These are phyloP conservation scores for Rhizoglyphus robini DNA, from an alignment of 1,140 invertebrate species.

Conservation along the genomic window DNA sequence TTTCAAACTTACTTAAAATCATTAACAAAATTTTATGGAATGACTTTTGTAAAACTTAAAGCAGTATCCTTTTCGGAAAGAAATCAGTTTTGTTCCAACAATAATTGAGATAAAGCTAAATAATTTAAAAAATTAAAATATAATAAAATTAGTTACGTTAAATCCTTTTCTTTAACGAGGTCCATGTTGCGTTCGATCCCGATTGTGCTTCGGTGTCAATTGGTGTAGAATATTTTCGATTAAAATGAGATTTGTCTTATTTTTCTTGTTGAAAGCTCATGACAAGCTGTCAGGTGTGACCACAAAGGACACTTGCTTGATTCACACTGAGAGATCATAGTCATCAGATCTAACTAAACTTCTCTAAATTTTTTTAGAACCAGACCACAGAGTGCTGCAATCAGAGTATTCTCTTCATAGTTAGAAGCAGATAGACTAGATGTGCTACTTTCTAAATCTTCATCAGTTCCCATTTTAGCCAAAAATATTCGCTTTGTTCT, in stretches of 20 bases:
- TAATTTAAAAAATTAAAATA: constrained; percentile 14
- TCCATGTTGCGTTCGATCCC: constrained; percentile 68
- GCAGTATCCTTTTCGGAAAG: constrained; percentile 10
- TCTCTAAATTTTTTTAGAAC: constrained; percentile 93
- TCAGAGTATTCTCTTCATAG: constrained; percentile 93
- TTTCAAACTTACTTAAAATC: constrained; percentile 58
- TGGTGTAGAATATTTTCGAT: not conserved
- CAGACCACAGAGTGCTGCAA: constrained; percentile 91
- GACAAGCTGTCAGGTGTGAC: constrained; percentile 58
- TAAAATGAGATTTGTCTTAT: not conserved
- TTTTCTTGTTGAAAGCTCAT: constrained; percentile 41
- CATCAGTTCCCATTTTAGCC: constrained; percentile 70
- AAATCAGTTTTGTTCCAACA: constrained; percentile 8
- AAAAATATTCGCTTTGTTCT: constrained; percentile 88
- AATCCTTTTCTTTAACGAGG: constrained; percentile 65
- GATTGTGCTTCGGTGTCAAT: constrained; percentile 42
- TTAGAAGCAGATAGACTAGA: constrained; percentile 35
- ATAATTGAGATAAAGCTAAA: not conserved
- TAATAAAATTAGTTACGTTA: constrained; percentile 49
- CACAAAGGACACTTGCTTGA: constrained; percentile 47
- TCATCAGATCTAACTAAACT: constrained; percentile 51
- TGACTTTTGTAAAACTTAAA: constrained; percentile 39
- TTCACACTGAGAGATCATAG: not conserved
- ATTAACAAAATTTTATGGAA: constrained; percentile 70
- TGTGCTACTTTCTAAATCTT: not conserved